These are phyloP conservation scores for Gymnothorax javanicus DNA, from an alignment of 2,797 vertebrate genomes.

Conservation along the genomic window DNA sequence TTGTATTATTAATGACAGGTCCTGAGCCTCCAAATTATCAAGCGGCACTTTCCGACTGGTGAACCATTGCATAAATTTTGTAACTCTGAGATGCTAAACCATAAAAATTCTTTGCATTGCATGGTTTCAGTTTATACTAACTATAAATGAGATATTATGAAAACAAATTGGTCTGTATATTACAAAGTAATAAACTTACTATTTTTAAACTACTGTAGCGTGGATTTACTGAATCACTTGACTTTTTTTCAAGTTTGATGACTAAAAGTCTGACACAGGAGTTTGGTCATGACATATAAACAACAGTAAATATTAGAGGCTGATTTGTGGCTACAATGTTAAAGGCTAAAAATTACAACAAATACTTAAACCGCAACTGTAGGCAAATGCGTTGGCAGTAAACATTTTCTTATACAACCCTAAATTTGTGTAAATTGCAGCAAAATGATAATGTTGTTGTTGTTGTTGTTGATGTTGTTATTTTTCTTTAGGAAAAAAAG, in stretches of 20 bases:
- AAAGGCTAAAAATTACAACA: not conserved
- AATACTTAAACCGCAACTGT: conserved; percentile 48
- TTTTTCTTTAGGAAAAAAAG: conserved; percentile 24
- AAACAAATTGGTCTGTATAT: not conserved
- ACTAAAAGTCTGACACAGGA: not conserved
- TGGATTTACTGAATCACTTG: not conserved
- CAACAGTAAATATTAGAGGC: not conserved
- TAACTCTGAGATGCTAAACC: not conserved
- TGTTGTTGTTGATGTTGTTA: not conserved
- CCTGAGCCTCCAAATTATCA: not conserved
- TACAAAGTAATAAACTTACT: not conserved
- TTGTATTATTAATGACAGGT: not conserved
- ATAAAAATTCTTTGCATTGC: not conserved
- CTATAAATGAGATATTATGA: not conserved
- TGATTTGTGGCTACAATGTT: not conserved
- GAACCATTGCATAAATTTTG: not conserved
- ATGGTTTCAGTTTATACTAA: not conserved
- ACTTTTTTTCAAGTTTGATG: not conserved
- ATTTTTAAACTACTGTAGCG: not conserved
- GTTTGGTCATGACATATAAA: conserved; percentile 5
- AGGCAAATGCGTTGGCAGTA: conserved; percentile 32
- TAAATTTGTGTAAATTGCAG: conserved; percentile 37
- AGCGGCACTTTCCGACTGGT: not conserved
- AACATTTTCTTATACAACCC: conserved; percentile 39
- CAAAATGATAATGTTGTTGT: not conserved